A percentile compares a stretch with the other conserved stretches of the same genome.
Conservation (phyloP, 2,113 vertebrate genomes). For the Nymphicus hollandicus region DNA sequence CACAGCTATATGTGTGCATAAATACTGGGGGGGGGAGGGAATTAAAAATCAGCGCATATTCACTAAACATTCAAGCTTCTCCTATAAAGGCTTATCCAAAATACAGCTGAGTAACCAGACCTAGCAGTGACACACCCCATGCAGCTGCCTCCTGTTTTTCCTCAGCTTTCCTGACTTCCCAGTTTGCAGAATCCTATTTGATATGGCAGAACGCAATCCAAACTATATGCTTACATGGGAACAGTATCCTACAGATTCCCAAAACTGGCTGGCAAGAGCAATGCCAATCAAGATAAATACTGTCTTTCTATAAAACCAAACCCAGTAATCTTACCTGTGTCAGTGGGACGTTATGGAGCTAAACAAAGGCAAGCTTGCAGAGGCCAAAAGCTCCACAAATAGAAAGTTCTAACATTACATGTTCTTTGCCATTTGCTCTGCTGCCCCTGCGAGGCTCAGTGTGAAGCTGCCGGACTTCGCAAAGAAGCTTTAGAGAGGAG, state of each 20-base stretch:
- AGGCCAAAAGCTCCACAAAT: background rate
- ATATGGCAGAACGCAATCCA: background rate
- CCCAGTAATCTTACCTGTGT: background rate
- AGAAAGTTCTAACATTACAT: background rate
- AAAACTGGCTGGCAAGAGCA: background rate
- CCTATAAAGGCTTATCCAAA: background rate
- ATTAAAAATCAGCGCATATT: background rate
- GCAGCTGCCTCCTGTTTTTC: constrained; percentile 10
- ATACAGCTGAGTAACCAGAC: background rate
- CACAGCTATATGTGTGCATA: background rate
- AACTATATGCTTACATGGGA: background rate
- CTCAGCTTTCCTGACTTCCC: background rate
- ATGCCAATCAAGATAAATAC: background rate
- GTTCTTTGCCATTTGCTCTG: background rate
- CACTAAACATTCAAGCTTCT: background rate
- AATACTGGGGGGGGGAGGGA: background rate
- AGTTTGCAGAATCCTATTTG: background rate
- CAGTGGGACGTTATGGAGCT: background rate
- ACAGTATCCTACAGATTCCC: background rate
- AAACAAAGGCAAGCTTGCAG: background rate
- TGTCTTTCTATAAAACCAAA: background rate
- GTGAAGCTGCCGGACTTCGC: background rate
- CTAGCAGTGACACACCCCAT: background rate
- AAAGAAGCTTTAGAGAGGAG: background rate
- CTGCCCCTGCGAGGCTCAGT: background rate